Percentiles rank a stretch among this genome's conserved stretches.
Conservation (phyloP, 1,140 invertebrate species). For the Apolygus lucorum region DNA sequence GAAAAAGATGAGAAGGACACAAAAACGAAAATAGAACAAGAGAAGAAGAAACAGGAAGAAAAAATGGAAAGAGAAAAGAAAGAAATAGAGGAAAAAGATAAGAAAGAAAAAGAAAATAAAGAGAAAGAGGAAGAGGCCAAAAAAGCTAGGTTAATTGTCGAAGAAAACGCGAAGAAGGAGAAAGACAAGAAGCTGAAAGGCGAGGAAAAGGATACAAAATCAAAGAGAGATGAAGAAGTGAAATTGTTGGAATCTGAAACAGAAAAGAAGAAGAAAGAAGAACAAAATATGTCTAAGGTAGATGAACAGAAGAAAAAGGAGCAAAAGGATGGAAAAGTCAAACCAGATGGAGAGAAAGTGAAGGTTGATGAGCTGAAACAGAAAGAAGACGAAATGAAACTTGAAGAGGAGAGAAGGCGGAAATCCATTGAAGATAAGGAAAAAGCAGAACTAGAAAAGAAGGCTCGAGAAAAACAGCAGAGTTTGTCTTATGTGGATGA, state of each 20-base stretch:
- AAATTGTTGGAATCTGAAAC: background rate
- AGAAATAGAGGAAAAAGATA: no score
- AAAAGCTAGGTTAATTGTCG: no score
- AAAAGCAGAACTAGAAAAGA: background rate
- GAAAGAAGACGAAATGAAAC: slow-evolving; percentile 18
- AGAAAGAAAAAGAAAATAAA: no score
- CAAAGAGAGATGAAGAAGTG: slow-evolving; percentile 11
- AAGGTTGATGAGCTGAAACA: background rate
- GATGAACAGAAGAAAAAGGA: slow-evolving; percentile 3
- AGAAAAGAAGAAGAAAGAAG: slow-evolving; percentile 25
- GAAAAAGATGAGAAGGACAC: slow-evolving; percentile 27
- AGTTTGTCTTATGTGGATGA: background rate
- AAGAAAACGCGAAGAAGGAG: slow-evolving; percentile 1
- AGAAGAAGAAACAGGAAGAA: slow-evolving; percentile 5
- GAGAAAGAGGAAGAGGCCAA: no score
- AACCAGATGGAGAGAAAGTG: slow-evolving; percentile 25
- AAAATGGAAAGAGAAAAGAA: slow-evolving; percentile 16
- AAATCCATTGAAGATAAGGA: slow-evolving; percentile 10
- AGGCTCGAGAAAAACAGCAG: slow-evolving; percentile 7
- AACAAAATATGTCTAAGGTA: slow-evolving; percentile 21
- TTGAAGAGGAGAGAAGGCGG: background rate
- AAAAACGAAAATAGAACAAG: background rate
- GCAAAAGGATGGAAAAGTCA: slow-evolving; percentile 14
- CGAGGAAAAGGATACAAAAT: slow-evolving; percentile 18
- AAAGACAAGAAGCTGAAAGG: slow-evolving; percentile 6